Evolutionary conservation across 2,888 invertebrate genomes (phyloP), one percentile per base, ranked within the genome.

Genomic region (Invenusta paracnida): DNA sequence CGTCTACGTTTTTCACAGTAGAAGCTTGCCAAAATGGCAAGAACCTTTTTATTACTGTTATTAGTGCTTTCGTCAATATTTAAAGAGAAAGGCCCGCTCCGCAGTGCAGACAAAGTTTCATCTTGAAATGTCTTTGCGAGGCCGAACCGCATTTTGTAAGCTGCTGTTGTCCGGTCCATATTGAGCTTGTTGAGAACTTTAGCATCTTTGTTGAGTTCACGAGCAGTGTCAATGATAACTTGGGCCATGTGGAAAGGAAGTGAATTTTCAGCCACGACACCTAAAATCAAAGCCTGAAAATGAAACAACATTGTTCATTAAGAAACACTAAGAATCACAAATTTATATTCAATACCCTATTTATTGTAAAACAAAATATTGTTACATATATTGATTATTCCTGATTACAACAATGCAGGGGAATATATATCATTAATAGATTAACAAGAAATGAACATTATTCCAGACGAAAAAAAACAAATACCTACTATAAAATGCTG

Each of bases 1-100:
- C 67, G 30, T n/a, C 81, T 84, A 67, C 67, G 11, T 0, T 25
- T 25, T 28, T 30, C 67, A 11, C 2, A 82, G 31, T 79, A 86
- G 29, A 86, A 85, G 25, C 23, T 48, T 0, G 48, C 84, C 11
- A 87, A 85, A 29, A 87, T 66, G 25, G 87, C 83, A 30, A 88
- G 30, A 2, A 88, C 87, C n/a, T 73, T 31, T 25, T 87, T 83
- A 27, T 83, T 29, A 30, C 87, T 88, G 13, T n/a, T 82, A 27
- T 86, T 87, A 17, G 88, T 88, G 11, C 82, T 81, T 79, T 88
- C 87, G 86, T 88, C 88, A 13, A 87, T 87, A 30, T 87, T 87
- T n/a, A 86, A 28, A 13, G 85, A 85, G 30, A 86, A 86, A 17
- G 23, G 0, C 27, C 23, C 23, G 11, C 1, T 31, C 17, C 31